A percentile compares a stretch with the other conserved stretches of the same genome.
Evolutionary conservation across 2,888 invertebrate species (phyloP).

Genomic region (Teleogryllus oceanicus): DNA sequence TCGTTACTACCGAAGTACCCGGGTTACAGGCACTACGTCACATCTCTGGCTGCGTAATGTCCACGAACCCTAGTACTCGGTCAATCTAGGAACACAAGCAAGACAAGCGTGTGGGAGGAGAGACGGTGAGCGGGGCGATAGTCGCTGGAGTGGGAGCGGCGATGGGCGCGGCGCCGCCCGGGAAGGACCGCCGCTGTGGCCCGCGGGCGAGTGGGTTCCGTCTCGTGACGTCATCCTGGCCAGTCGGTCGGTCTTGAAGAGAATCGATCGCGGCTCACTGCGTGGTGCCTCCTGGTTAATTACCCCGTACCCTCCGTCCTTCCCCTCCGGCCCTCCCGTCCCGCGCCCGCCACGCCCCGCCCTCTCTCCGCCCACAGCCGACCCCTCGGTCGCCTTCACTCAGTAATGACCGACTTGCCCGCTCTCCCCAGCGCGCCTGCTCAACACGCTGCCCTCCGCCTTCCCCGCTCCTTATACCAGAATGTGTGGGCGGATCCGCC

Average conservation of each 20-base stretch:
- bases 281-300: slow-evolving; percentile 34
- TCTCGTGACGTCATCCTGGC: slow-evolving; percentile 30
- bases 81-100: too few species aligned
- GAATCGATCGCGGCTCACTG: slow-evolving; percentile 34
- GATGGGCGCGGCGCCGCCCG: neutral
- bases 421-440: slow-evolving; percentile 24
- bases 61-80: too few species aligned
- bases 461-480: slow-evolving; percentile 5
- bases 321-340: neutral
- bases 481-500: too few species aligned
- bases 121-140: neutral
- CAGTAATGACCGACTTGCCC: slow-evolving; percentile 27
- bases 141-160: neutral
- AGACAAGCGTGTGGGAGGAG: neutral
- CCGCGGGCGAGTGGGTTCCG: slow-evolving; percentile 12
- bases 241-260: slow-evolving; percentile 31
- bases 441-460: slow-evolving; percentile 21
- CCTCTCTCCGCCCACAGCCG: neutral
- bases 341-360: too few species aligned
- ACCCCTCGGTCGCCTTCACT: neutral
- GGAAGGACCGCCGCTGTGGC: neutral
- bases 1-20: too few species aligned
- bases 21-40: too few species aligned
- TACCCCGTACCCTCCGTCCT: slow-evolving; percentile 30
- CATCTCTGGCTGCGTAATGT: too few species aligned